Evolutionary conservation across 2,888 invertebrate species (phyloP).

Genomic region (Sabatieria punctata): DNA sequence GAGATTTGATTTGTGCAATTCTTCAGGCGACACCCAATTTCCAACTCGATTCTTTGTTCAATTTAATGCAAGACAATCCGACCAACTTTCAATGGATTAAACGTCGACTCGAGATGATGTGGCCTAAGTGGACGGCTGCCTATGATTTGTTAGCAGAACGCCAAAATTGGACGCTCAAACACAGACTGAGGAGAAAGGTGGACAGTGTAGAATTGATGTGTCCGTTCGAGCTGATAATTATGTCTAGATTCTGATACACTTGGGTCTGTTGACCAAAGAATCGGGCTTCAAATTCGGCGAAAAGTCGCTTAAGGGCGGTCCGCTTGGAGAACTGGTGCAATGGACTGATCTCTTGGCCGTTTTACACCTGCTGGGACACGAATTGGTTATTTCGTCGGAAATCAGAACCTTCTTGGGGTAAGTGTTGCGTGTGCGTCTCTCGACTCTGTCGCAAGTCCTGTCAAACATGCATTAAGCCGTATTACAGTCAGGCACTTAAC

Average conservation of each 20-base stretch:
- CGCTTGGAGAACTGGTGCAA: constrained; percentile 38
- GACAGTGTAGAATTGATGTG: neutral
- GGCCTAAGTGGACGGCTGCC: constrained; percentile 30
- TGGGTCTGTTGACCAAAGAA: constrained; percentile 35
- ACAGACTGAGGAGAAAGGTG: constrained; percentile 26
- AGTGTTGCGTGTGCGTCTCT: neutral
- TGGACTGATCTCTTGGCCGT: constrained; percentile 38
- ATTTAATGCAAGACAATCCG: constrained; percentile 29
- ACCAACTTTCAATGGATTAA: constrained; percentile 35
- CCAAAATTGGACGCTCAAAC: constrained; percentile 19
- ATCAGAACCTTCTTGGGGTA: constrained; percentile 16
- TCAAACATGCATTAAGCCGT: no score
- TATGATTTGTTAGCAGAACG: constrained; percentile 20
- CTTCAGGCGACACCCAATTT: constrained; percentile 15
- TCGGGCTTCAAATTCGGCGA: constrained; percentile 35
- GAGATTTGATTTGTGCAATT: no score
- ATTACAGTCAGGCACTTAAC: no score
- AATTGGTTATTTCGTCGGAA: constrained; percentile 35
- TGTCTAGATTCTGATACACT: constrained; percentile 32
- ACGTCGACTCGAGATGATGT: constrained; percentile 31
- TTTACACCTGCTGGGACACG: constrained; percentile 36
- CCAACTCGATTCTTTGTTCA: constrained; percentile 26
- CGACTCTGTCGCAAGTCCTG: no score
- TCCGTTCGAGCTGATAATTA: neutral
- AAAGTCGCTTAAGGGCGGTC: constrained; percentile 35